Base-by-base conservation (phyloP, 2,797 vertebrate genomes). In the Phylloscopus collybita region DNA sequence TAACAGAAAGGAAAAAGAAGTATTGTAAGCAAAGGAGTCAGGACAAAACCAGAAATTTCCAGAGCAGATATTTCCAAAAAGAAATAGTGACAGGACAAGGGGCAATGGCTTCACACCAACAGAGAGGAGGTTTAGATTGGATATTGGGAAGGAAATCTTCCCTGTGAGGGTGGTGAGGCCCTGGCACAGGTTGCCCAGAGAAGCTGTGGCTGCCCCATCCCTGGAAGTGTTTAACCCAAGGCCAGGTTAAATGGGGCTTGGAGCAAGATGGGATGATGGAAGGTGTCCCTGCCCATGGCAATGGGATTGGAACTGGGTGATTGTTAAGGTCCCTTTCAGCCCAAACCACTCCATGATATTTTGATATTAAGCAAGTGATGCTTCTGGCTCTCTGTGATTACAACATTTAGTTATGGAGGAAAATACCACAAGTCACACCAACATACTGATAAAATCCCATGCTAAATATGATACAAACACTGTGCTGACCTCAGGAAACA, bases 221-320 rank as follows among this genome's bases (percentile, higher is more conserved):
- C 53, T 75, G 54, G 54, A 0, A 75, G n/a, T 29, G 27, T 16
- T n/a, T n/a, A n/a, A n/a, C n/a, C 22, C 62, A 7, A 59, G 32
- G 45, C 32, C 38, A 51, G 62, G 30, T 0, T 50, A 47, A n/a
- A 54, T 15, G 34, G 8, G n/a, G 19, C 20, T 47, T 1, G 0
- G 64, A 61, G 73, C 19, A 47, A 0, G 0, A 40, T 78, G 56
- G 38, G 38, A 11, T 2, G 23, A 18, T 23, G 72, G 34, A 9
- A 54, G 6, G 4, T 34, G 25, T 2, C 20, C 40, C 34, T 78
- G 11, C 25, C 27, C 22, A 8, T 7, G 22, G 53, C 27, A 27
- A 6, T 21, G 21, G 11, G 18, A 4, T 0, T 36, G 22, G 22
- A 15, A 27, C 3, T 21, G 8, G 27, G 4, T 67, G 27, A 19